Evolutionary conservation across 2,113 vertebrate genomes (phyloP), one percentile per base, ranked within the genome.

Genomic region (Eretmodus cyanostictus): DNA sequence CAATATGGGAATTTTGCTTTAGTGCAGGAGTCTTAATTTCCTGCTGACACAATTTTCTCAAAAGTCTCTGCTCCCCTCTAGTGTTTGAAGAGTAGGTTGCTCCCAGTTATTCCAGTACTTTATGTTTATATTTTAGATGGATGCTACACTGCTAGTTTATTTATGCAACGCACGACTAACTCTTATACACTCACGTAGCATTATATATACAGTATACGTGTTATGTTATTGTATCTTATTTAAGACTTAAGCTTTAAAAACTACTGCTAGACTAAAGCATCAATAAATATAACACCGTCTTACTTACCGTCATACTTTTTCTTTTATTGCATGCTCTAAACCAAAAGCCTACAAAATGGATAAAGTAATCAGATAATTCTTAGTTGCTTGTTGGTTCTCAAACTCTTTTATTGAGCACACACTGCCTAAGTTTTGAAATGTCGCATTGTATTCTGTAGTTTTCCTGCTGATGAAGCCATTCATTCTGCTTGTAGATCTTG

Each of bases 41-140:
- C 42, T 9, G 5, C 42, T 9, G 2, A 5, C 31, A 7, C 7
- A 24, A 10, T 80, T 89, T 81, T 87, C 16, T 80, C 27, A 51
- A 24, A 42, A 31, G 80, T 63, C 86, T 81, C 79, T 95, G 90
- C 90, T 92, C 92, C 92, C 91, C 86, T 89, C 95, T 94, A 55
- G 92, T 94, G 94, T 84, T 89, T 22, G 19, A 82, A 82, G 7
- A 14, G 8, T 24, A 59, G 54, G 7, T 0, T 71, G 55, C 51
- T 29, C 8, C 16, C 6, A 47, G 3, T 45, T 57, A 17, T 27
- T 82, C 7, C 14, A 3, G 3, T 71, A 9, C 9, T 36, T 63
- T 63, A 63, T 36, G 31, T 63, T 63, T 63, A 63, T 38, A 66
- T 66, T 66, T 66, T 38, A 5, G 34, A 66, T 66, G 45, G 24